Evolutionary conservation across 2,888 invertebrate species (phyloP).

Genomic region (Eubasilissa splendida): DNA sequence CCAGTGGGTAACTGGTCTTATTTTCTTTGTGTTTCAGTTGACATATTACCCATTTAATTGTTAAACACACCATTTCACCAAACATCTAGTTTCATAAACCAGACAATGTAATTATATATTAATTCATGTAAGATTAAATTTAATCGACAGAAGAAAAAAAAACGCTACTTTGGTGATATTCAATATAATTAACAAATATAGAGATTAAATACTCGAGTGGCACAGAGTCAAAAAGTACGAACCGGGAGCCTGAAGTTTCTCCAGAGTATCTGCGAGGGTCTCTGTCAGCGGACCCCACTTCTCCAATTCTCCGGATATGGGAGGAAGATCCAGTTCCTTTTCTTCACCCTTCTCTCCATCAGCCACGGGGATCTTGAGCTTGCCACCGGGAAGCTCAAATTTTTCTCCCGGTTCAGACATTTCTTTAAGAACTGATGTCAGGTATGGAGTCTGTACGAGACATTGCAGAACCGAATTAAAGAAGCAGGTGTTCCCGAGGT

Average conservation of each 20-base stretch:
- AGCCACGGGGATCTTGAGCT: slow-evolving; percentile 67
- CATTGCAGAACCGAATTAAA: slow-evolving; percentile 98
- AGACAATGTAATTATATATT: not conserved
- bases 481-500: slow-evolving; percentile 97
- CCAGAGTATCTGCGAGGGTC: slow-evolving; percentile 79
- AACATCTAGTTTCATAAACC: not conserved
- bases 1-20: no score
- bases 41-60: no score
- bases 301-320: slow-evolving; percentile 78
- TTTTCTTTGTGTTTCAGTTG: no score
- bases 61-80: no score
- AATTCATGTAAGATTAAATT: not conserved
- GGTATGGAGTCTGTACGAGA: slow-evolving; percentile 87
- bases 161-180: not conserved
- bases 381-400: slow-evolving; percentile 83
- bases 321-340: slow-evolving; percentile 74
- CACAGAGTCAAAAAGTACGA: not conserved
- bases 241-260: slow-evolving; percentile 76
- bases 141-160: not conserved
- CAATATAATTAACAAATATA: not conserved
- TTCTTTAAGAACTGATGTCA: slow-evolving; percentile 79
- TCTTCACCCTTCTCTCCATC: slow-evolving; percentile 62
- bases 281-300: slow-evolving; percentile 81
- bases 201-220: not conserved
- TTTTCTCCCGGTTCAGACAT: slow-evolving; percentile 79